A percentile compares a stretch with the other conserved stretches of the same genome.
phyloP scores from a whole-genome alignment of 1,140 invertebrate species.

The Eueides isabella region DNA sequence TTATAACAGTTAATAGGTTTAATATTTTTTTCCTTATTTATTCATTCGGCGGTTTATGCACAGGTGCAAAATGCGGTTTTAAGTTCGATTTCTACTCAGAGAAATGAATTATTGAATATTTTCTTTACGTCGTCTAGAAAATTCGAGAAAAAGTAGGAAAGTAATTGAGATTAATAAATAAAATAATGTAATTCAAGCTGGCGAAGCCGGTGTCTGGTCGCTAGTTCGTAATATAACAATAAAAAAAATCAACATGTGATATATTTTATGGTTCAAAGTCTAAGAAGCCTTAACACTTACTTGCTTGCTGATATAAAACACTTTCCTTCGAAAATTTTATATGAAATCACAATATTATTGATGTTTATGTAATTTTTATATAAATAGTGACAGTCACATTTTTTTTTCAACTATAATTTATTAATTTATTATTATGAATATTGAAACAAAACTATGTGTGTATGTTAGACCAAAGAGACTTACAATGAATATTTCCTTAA shows the following conservation, averaged over 20 bases:
- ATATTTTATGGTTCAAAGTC: neutral
- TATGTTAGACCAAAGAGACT: neutral
- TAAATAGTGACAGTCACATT: neutral
- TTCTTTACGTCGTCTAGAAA: no score
- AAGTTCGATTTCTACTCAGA: no score
- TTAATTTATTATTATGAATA: neutral
- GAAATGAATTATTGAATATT: no score
- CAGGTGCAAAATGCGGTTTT: no score
- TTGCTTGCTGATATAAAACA: neutral
- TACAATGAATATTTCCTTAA: slow-evolving; percentile 2
- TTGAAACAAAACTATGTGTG: neutral
- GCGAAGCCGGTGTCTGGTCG: no score
- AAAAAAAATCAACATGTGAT: neutral
- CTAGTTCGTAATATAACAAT: no score
- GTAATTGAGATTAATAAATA: no score
- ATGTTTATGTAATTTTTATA: neutral
- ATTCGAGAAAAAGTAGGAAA: no score
- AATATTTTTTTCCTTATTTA: no score
- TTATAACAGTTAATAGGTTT: no score
- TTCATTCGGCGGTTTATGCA: no score
- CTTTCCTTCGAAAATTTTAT: neutral
- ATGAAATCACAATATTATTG: neutral
- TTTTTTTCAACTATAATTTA: neutral
- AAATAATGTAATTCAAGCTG: no score
- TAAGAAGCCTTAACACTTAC: neutral